A percentile compares a stretch with the other conserved stretches of the same genome.
Evolutionary conservation across 2,113 vertebrate species (phyloP).

Genomic region (Dromas ardeola): DNA sequence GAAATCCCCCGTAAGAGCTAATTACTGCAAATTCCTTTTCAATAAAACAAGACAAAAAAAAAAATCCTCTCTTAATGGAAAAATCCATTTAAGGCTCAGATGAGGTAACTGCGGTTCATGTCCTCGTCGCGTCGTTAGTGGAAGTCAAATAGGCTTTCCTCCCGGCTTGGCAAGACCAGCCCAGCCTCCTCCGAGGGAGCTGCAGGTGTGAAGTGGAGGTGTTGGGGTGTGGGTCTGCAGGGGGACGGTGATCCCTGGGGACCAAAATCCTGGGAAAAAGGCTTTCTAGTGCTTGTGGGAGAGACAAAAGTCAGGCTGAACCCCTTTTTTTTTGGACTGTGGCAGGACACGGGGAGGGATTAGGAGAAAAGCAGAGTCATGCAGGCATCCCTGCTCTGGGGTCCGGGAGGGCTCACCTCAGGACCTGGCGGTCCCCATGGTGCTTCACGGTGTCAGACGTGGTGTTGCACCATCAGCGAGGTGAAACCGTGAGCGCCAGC

Average conservation of each 20-base stretch:
- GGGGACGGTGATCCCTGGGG: background rate
- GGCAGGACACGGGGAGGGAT: background rate
- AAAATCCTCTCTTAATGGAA: constrained; percentile 54
- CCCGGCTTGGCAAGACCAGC: background rate
- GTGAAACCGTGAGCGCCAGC: fast-evolving
- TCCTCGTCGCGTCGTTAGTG: background rate
- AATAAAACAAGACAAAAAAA: constrained; percentile 59
- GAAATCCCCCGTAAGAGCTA: constrained; percentile 68
- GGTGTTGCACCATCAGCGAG: no score
- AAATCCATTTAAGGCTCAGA: constrained; percentile 54
- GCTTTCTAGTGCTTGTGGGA: background rate
- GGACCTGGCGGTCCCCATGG: background rate
- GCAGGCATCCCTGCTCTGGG: background rate
- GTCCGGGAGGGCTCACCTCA: background rate
- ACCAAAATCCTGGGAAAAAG: background rate
- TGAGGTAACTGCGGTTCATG: background rate
- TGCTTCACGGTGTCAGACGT: background rate
- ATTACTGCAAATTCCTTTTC: constrained; percentile 69
- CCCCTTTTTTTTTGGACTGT: background rate
- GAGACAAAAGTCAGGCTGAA: background rate
- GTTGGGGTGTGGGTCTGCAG: background rate
- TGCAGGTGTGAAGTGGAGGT: background rate
- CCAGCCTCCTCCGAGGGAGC: background rate
- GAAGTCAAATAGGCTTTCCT: background rate
- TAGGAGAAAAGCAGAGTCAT: background rate